Conservation (phyloP, 1,140 invertebrate genomes). For the Gerris buenoi region DNA sequence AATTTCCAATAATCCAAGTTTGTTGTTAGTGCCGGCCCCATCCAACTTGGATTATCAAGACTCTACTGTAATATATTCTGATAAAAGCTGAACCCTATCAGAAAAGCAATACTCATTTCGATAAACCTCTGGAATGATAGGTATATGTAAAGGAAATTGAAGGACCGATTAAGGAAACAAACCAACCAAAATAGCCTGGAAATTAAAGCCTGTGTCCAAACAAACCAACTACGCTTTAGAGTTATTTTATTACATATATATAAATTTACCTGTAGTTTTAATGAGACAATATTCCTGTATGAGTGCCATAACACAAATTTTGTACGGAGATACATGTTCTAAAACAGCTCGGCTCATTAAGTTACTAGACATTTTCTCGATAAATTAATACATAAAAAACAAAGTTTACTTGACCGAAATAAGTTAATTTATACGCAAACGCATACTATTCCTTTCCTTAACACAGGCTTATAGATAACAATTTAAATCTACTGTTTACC, state of each 20-base stretch:
- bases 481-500: neutral
- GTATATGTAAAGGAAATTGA: no score
- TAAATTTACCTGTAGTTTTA: slow-evolving; percentile 31
- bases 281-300: slow-evolving; percentile 37
- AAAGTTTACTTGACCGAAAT: no score
- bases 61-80: no score
- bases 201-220: neutral
- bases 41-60: no score
- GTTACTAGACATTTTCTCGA: neutral
- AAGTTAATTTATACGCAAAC: no score
- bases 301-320: slow-evolving; percentile 36
- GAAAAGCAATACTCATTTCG: no score
- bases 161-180: no score
- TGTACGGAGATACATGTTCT: slow-evolving; percentile 39
- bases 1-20: no score
- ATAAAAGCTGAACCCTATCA: neutral
- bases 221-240: neutral
- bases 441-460: no score
- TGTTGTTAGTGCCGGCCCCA: no score
- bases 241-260: neutral
- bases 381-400: neutral
- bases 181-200: no score
- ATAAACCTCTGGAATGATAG: neutral
- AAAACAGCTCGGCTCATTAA: neutral
- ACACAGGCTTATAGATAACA: neutral